phyloP scores from a whole-genome alignment of 2,797 vertebrate species.

The Nyctalus aviator region DNA sequence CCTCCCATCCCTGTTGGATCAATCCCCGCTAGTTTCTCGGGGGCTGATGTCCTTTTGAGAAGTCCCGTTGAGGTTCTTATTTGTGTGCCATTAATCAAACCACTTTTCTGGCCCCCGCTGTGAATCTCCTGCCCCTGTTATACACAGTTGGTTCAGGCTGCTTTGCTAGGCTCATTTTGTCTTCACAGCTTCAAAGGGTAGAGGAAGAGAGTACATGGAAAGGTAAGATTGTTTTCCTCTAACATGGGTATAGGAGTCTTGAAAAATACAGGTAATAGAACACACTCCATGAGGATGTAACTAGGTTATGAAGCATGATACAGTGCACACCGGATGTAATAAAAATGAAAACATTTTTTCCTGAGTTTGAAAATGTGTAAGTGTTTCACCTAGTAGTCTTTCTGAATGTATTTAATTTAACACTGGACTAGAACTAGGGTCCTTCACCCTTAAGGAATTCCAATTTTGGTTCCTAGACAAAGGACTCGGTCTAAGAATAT shows the following conservation, averaged over 20 bases:
- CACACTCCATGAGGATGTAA: not conserved
- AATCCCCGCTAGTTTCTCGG: not conserved
- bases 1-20: not conserved
- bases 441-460: not conserved
- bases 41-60: not conserved
- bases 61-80: not conserved
- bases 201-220: not conserved
- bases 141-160: not conserved
- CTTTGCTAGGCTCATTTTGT: not conserved
- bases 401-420: constrained; percentile 2
- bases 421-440: not conserved
- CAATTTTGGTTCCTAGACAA: not conserved
- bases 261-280: not conserved
- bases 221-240: not conserved
- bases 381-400: not conserved
- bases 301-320: not conserved
- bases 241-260: not conserved
- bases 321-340: not conserved
- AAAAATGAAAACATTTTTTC: not conserved
- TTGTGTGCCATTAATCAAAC: not conserved
- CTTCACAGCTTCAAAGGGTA: not conserved
- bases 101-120: not conserved
- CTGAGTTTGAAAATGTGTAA: not conserved
- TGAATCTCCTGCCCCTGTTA: not conserved
- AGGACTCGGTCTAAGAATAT: not conserved